A percentile compares a stretch with the other conserved stretches of the same genome.
These are phyloP conservation scores for Microplitis demolitor DNA, from an alignment of 1,140 invertebrate genomes.

Conservation along the genomic window DNA sequence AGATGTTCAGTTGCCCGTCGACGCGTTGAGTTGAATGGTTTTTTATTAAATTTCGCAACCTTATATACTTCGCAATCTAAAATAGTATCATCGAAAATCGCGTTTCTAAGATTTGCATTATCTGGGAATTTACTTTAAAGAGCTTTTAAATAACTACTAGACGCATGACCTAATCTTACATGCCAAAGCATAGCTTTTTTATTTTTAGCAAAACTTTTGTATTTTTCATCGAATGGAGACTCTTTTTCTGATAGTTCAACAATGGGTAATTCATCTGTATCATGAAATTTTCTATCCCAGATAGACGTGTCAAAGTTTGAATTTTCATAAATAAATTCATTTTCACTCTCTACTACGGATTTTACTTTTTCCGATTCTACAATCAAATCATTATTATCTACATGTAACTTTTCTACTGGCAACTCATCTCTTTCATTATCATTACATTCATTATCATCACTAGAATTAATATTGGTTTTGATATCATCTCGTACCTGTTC, in stretches of 20 bases:
- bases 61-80: conserved; percentile 32
- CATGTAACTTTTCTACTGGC: background rate
- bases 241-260: background rate
- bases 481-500: background rate
- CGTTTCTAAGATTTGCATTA: conserved; percentile 15
- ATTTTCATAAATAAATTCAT: conserved; percentile 14
- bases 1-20: conserved; percentile 25
- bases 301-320: conserved; percentile 29
- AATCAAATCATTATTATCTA: background rate
- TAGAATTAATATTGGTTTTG: background rate
- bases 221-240: conserved; percentile 13
- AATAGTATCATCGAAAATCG: conserved; percentile 30
- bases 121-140: conserved; percentile 25
- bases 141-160: conserved; percentile 26
- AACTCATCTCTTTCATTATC: no score
- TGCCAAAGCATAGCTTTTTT: conserved; percentile 35
- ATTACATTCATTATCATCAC: background rate
- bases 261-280: conserved; percentile 2
- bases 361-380: background rate
- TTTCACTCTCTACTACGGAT: background rate
- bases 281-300: conserved; percentile 29
- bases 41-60: conserved; percentile 30
- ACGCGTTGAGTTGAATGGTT: conserved; percentile 26
- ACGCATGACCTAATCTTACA: conserved; percentile 31
- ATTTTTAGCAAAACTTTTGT: conserved; percentile 20